Percentiles rank a stretch among this genome's conserved stretches.
phyloP scores from a whole-genome alignment of 1,140 invertebrate species.

The Polyergus mexicanus region DNA sequence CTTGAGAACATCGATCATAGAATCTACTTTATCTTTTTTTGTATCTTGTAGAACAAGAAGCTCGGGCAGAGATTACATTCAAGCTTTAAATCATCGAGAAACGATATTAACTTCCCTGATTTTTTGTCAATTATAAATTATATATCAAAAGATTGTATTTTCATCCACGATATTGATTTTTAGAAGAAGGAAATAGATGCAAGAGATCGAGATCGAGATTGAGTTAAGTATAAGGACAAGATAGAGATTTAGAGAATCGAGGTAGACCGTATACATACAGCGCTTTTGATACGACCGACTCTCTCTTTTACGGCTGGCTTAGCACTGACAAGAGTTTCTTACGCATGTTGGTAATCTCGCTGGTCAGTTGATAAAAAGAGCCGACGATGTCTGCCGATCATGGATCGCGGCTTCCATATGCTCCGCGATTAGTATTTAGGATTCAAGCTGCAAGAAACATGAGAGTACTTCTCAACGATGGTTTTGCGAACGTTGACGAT shows the following conservation, averaged over 20 bases:
- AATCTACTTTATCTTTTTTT: constrained; percentile 10
- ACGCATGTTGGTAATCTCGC: constrained; percentile 33
- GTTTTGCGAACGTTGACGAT: constrained; percentile 11
- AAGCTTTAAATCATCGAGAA: neutral
- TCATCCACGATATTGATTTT: neutral
- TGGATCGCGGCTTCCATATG: neutral
- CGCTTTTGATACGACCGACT: constrained; percentile 9
- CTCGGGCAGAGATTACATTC: neutral
- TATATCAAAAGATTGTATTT: neutral
- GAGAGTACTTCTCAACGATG: constrained; percentile 6
- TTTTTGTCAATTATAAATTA: constrained; percentile 8
- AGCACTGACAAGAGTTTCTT: constrained; percentile 44
- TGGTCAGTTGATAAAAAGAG: constrained; percentile 21
- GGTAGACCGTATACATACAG: constrained; percentile 43
- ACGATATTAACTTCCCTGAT: neutral
- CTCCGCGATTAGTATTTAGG: neutral
- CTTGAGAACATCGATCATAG: constrained; percentile 7
- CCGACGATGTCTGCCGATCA: constrained; percentile 31
- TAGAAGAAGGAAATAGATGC: neutral
- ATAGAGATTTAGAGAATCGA: neutral
- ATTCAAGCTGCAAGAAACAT: neutral
- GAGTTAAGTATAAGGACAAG: neutral
- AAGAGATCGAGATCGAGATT: neutral
- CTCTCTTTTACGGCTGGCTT: constrained; percentile 22
- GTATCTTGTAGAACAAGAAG: neutral